Evolutionary conservation across 2,113 vertebrate genomes (phyloP).

Genomic region (Lepus europaeus): DNA sequence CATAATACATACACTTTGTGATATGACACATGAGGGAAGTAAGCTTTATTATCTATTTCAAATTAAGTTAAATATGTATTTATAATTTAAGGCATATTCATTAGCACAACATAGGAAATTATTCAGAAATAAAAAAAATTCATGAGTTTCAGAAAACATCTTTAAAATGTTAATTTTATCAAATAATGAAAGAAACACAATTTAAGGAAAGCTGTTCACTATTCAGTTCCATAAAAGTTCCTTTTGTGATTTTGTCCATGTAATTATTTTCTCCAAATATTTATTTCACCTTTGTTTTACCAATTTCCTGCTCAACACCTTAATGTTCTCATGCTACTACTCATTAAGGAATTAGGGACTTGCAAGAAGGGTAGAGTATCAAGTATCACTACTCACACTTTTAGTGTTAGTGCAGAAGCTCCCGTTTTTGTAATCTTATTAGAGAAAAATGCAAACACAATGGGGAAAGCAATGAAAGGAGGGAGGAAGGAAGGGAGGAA

Average conservation of each 20-base stretch:
- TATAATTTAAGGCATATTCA: not conserved
- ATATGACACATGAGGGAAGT: not conserved
- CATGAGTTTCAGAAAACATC: not conserved
- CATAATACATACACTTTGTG: not conserved
- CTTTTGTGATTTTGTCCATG: not conserved
- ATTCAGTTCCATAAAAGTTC: not conserved
- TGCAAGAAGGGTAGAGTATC: not conserved
- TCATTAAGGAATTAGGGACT: not conserved
- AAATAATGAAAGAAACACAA: not conserved
- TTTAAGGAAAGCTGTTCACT: not conserved
- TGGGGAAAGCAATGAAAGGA: no score
- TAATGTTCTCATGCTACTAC: not conserved
- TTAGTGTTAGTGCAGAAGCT: not conserved
- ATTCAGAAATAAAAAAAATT: constrained; percentile 14
- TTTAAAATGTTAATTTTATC: constrained; percentile 35
- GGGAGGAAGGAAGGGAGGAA: not conserved
- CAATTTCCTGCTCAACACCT: not conserved
- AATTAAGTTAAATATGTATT: constrained; percentile 10
- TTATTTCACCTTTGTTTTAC: not conserved
- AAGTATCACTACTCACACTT: not conserved
- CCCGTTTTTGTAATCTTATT: not conserved
- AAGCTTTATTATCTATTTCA: not conserved
- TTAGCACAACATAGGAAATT: not conserved
- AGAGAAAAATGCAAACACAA: not conserved
- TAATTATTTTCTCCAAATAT: not conserved